phyloP scores from a whole-genome alignment of 2,888 invertebrate species.

The Anthophora plumipes region DNA sequence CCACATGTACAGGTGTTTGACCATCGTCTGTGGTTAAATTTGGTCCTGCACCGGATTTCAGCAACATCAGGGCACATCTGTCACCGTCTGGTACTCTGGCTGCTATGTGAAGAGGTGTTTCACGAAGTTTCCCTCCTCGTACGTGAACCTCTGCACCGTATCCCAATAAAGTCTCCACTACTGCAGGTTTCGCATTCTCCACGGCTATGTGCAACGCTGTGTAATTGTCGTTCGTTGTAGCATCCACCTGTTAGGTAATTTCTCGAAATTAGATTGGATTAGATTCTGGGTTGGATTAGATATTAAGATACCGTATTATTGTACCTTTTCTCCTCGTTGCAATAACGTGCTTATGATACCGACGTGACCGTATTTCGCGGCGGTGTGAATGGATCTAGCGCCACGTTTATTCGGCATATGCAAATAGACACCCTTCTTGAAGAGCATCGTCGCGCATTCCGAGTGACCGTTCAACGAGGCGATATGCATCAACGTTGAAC shows the following conservation, averaged over 20 bases:
- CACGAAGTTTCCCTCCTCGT: slow-evolving; percentile 93
- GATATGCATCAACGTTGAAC: slow-evolving; percentile 99
- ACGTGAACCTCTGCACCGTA: slow-evolving; percentile 99
- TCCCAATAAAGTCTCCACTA: slow-evolving; percentile 97
- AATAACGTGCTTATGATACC: slow-evolving; percentile 98
- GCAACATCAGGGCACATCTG: slow-evolving; percentile 97
- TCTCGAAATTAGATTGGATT: too few relatives aligned
- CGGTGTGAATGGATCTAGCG: slow-evolving; percentile 98
- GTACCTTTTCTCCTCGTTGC: slow-evolving; percentile 97
- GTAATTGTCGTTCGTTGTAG: slow-evolving; percentile 91
- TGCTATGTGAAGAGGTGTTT: slow-evolving; percentile 99
- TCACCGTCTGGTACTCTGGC: slow-evolving; percentile 96
- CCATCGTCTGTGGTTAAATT: slow-evolving; percentile 98
- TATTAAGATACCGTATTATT: too few relatives aligned
- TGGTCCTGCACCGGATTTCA: slow-evolving; percentile 98
- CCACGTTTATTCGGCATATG: slow-evolving; percentile 99
- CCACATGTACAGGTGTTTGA: slow-evolving; percentile 98
- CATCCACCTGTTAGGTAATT: slow-evolving; percentile 77
- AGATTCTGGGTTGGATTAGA: too few relatives aligned
- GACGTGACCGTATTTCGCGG: slow-evolving; percentile 98
- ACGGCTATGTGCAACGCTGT: slow-evolving; percentile 99
- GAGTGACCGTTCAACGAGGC: slow-evolving; percentile 99
- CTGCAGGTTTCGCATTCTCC: slow-evolving; percentile 96
- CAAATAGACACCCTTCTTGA: slow-evolving; percentile 99
- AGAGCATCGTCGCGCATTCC: slow-evolving; percentile 98